Base-by-base conservation (phyloP, 1,140 invertebrate species). In the Parapsyche elsis region DNA sequence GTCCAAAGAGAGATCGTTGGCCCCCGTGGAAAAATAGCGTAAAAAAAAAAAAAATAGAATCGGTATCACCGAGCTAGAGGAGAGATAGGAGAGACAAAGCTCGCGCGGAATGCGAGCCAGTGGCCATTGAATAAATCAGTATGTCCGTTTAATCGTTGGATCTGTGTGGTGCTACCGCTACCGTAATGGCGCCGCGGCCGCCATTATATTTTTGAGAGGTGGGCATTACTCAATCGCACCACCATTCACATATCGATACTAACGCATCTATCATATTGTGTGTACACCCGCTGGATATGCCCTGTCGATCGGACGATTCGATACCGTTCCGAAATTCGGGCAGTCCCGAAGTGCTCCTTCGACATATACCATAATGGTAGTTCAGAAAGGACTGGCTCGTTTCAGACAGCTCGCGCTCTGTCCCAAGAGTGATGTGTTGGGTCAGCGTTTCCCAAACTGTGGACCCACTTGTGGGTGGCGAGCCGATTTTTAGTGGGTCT, bases 201-300 rank as follows among this genome's bases (percentile, higher is more conserved):
- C 75, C 75, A 77, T 77, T 77, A 77, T 77, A 77, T 57, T 77
- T 77, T 77, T 64, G 16, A 77, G 46, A 24, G 53, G 75, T 26
- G 75, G 53, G 30, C 75, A 77, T 77, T 77, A 77, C 57, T 77
- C 75, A 77, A 77, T 77, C 64, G 64, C 16, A 53, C 16, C 46
- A 12, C 71, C 71, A 75, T 75, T 75, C 71, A 75, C 71, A 23
- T 44, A 30, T 70, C 80, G 76, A 76, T 75, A 75, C 53, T 70
- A 67, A 74, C 46, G 75, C 80, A 81, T 81, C 80, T 81, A 76
- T 81, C 80, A 81, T 76, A 59, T 44, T 38, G 7, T 38, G 30
- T 38, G 7, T 38, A 38, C 7, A 38, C 30, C 7, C 2, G 30
- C 30, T 38, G 30, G n/a, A n/a, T n/a, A n/a, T n/a, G n/a, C n/a